Conservation (phyloP, 2,888 invertebrate species). For the Chrysina gloriosa region DNA sequence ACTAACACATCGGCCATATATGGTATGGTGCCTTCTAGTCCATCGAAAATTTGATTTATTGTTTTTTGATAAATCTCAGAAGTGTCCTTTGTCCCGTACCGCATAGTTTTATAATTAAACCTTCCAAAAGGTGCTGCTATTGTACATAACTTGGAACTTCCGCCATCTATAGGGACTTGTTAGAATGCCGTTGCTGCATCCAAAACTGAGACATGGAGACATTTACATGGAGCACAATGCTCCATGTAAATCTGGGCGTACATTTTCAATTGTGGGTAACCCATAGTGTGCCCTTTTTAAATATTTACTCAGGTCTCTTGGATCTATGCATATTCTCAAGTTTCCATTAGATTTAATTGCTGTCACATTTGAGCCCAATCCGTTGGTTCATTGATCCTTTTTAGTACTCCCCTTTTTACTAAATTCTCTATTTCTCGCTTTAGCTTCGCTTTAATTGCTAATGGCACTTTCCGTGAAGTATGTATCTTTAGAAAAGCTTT, state of each 20-base stretch:
- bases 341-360: background rate
- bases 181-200: background rate
- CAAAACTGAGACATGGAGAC: no score
- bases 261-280: background rate
- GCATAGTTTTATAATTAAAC: background rate
- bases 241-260: background rate
- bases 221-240: no score
- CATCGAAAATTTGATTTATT: conserved; percentile 5
- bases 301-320: background rate
- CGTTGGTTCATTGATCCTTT: background rate
- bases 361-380: background rate
- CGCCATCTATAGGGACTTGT: background rate
- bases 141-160: background rate
- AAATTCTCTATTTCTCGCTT: no score
- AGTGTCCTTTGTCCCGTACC: background rate
- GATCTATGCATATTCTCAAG: background rate
- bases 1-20: background rate
- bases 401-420: background rate
- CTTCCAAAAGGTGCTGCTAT: background rate
- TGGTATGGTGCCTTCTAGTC: background rate
- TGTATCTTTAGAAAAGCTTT: no score
- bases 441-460: no score
- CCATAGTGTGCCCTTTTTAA: background rate
- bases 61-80: background rate
- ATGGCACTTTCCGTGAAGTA: no score